phyloP scores from a whole-genome alignment of 2,888 invertebrate species.

The Balanococcus diminutus region DNA sequence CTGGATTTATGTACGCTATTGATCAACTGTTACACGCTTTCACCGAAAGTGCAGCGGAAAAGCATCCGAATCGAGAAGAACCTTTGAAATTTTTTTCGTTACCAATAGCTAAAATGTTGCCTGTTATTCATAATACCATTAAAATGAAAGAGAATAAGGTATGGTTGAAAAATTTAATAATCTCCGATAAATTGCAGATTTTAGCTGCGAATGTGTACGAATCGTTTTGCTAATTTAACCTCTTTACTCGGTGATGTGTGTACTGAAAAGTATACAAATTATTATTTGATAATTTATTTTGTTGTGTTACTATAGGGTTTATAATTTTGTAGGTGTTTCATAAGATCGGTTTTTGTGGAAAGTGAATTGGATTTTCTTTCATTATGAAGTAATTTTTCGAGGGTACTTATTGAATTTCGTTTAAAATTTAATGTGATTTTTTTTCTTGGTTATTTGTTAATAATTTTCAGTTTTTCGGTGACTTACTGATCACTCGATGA shows the following conservation, averaged over 20 bases:
- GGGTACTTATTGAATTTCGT: not conserved
- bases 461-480: not conserved
- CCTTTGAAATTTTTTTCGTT: slow-evolving; percentile 20
- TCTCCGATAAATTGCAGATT: slow-evolving; percentile 40
- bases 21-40: slow-evolving; percentile 25
- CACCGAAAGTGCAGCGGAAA: not conserved
- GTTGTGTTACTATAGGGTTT: not conserved
- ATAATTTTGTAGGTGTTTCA: not conserved
- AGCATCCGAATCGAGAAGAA: not conserved
- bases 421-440: not conserved
- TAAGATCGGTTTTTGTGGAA: not conserved
- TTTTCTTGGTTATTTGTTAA: not conserved
- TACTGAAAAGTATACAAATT: not conserved
- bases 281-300: not conserved
- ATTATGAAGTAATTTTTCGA: not conserved
- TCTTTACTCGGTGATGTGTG: not conserved
- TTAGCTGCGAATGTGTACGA: slow-evolving; percentile 47
- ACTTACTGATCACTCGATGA: not conserved
- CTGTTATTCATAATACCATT: slow-evolving; percentile 42
- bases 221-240: slow-evolving; percentile 36
- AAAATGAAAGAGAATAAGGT: slow-evolving; percentile 37
- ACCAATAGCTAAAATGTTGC: slow-evolving; percentile 46
- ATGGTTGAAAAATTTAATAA: slow-evolving; percentile 35
- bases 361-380: not conserved
- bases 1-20: slow-evolving; percentile 32